Evolutionary conservation across 2,113 vertebrate genomes (phyloP).

Genomic region (Callospermophilus lateralis): DNA sequence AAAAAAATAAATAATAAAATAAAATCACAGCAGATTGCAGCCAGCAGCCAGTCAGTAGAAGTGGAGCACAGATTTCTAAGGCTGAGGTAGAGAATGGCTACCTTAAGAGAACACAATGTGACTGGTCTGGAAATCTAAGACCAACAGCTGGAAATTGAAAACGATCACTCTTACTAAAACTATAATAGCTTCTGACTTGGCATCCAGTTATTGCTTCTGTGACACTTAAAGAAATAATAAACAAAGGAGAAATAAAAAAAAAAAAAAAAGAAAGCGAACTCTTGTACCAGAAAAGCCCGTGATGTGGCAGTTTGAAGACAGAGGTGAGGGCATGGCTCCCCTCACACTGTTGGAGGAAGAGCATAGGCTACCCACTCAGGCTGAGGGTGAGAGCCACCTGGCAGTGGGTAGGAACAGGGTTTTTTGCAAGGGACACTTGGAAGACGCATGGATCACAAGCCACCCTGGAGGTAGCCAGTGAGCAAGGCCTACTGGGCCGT

Average conservation of each 20-base stretch:
- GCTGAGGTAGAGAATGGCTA: rapidly evolving
- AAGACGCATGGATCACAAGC: no score
- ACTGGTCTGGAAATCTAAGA: neutral
- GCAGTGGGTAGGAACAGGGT: neutral
- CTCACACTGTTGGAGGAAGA: no score
- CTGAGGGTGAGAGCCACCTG: no score
- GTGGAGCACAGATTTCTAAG: neutral
- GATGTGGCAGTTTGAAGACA: neutral
- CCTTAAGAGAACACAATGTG: rapidly evolving
- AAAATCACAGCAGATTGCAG: neutral
- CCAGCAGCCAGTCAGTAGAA: neutral
- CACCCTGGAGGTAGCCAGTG: no score
- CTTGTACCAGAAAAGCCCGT: neutral
- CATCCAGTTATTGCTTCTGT: neutral
- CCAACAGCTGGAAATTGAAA: neutral
- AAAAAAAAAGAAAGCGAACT: neutral
- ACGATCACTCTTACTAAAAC: neutral
- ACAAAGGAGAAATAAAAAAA: neutral
- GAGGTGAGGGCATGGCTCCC: no score
- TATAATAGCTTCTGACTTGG: no score
- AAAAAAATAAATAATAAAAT: no score
- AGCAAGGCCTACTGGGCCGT: no score
- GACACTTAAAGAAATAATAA: neutral
- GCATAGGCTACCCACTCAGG: no score
- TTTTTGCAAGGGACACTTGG: no score